Evolutionary conservation across 2,888 invertebrate species (phyloP).

Genomic region (Fragum whitleyi): DNA sequence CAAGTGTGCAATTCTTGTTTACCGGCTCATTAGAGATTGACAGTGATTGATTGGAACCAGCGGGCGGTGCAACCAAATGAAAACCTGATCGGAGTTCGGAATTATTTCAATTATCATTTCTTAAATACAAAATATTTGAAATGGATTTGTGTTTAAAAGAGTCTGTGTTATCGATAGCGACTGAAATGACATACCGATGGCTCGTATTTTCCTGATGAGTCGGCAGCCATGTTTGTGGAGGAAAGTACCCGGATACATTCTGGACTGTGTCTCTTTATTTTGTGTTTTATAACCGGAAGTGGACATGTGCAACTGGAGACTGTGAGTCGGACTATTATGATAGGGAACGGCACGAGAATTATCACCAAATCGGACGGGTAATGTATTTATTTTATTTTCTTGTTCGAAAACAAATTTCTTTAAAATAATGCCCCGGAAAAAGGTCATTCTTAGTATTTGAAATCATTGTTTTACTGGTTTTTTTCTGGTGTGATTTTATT

Average conservation of each 20-base stretch:
- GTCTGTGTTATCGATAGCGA: neutral
- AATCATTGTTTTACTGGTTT: neutral
- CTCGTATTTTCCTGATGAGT: conserved; percentile 1
- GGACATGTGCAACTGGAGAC: neutral
- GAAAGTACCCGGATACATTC: conserved; percentile 18
- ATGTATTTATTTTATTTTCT: conserved; percentile 2
- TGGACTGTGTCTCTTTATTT: conserved; percentile 24
- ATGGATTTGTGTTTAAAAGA: neutral
- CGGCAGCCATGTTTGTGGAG: conserved; percentile 20
- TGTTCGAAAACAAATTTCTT: too few species aligned
- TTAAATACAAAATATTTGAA: neutral
- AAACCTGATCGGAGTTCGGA: neutral
- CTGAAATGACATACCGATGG: conserved; percentile 8
- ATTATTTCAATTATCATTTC: conserved; percentile 4
- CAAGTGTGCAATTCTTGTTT: conserved; percentile 20
- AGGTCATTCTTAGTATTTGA: too few species aligned
- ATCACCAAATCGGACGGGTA: conserved; percentile 16
- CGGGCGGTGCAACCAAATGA: conserved; percentile 7
- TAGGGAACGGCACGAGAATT: conserved; percentile 16
- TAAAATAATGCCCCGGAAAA: neutral
- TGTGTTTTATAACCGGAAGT: conserved; percentile 24
- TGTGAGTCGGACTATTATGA: conserved; percentile 20
- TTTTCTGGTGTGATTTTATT: too few species aligned
- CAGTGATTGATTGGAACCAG: conserved; percentile 23
- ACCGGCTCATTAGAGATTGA: conserved; percentile 21